Conservation (phyloP, 2,888 invertebrate genomes). For the Furcula furcula region DNA sequence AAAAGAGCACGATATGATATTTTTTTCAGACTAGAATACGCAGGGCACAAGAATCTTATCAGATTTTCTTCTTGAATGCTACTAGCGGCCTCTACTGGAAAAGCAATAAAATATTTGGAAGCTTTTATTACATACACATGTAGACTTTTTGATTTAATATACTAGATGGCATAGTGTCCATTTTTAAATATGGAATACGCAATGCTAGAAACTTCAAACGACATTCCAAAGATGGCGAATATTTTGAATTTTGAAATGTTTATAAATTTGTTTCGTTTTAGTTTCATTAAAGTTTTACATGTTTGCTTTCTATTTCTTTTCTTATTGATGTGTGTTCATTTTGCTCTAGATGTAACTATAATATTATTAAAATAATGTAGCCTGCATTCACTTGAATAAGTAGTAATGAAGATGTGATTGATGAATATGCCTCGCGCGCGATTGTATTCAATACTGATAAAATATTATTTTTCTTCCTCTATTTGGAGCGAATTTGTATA, state of each 20-base stretch:
- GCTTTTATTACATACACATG: too few relatives aligned
- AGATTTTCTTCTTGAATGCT: constrained; percentile 20
- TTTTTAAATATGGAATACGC: constrained; percentile 3
- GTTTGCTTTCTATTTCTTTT: too few relatives aligned
- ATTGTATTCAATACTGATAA: constrained; percentile 43
- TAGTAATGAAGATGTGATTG: constrained; percentile 48
- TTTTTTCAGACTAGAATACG: constrained; percentile 10
- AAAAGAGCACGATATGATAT: constrained; percentile 8
- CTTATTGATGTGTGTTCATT: too few relatives aligned
- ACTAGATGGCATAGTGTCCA: constrained; percentile 20
- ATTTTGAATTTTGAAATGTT: too few relatives aligned
- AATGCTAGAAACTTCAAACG: background rate
- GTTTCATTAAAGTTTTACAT: too few relatives aligned
- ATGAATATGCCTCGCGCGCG: constrained; percentile 34
- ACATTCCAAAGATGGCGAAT: constrained; percentile 21
- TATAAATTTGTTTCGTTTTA: too few relatives aligned
- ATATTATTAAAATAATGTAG: too few relatives aligned
- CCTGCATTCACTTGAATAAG: constrained; percentile 28
- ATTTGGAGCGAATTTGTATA: constrained; percentile 37
- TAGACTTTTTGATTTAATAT: constrained; percentile 6
- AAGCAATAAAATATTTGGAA: constrained; percentile 12
- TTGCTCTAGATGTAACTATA: too few relatives aligned
- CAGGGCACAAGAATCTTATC: constrained; percentile 11
- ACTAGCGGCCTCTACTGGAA: constrained; percentile 25
- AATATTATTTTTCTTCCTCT: constrained; percentile 27